Percentiles rank a stretch among this genome's conserved stretches.
Conservation (phyloP, 2,888 invertebrate species). For the Dicycla oo region DNA sequence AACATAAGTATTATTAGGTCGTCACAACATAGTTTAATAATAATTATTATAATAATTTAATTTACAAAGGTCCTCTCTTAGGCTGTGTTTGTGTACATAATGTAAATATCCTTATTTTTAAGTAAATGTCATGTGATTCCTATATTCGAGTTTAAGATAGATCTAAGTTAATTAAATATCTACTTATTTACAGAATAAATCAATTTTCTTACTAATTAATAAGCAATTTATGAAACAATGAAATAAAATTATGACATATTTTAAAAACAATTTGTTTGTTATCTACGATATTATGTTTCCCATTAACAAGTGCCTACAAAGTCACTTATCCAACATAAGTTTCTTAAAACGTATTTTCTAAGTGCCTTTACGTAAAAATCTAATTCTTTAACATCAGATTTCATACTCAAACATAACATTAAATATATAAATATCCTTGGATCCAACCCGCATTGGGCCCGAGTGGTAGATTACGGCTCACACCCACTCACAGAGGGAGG, state of each 20-base stretch:
- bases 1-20: slow-evolving; percentile 69
- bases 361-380: not conserved
- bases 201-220: slow-evolving; percentile 24
- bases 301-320: not conserved
- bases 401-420: not conserved
- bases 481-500: too few species aligned
- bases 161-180: slow-evolving; percentile 30
- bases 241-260: slow-evolving; percentile 25
- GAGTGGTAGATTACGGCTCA: too few species aligned
- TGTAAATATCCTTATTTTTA: slow-evolving; percentile 80
- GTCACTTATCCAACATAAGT: too few species aligned
- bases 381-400: not conserved
- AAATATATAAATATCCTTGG: too few species aligned
- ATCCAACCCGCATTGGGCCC: too few species aligned
- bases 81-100: slow-evolving; percentile 86
- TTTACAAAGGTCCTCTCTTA: slow-evolving; percentile 82
- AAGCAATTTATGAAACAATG: slow-evolving; percentile 23
- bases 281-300: not conserved
- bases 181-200: slow-evolving; percentile 38
- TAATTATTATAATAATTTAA: slow-evolving; percentile 52
- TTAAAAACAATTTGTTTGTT: not conserved
- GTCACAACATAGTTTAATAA: slow-evolving; percentile 75
- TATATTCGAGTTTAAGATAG: slow-evolving; percentile 44
- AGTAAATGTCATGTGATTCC: slow-evolving; percentile 67
- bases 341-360: not conserved